These are phyloP conservation scores for Notolabrus celidotus DNA, from an alignment of 2,797 vertebrate genomes.

Conservation along the genomic window DNA sequence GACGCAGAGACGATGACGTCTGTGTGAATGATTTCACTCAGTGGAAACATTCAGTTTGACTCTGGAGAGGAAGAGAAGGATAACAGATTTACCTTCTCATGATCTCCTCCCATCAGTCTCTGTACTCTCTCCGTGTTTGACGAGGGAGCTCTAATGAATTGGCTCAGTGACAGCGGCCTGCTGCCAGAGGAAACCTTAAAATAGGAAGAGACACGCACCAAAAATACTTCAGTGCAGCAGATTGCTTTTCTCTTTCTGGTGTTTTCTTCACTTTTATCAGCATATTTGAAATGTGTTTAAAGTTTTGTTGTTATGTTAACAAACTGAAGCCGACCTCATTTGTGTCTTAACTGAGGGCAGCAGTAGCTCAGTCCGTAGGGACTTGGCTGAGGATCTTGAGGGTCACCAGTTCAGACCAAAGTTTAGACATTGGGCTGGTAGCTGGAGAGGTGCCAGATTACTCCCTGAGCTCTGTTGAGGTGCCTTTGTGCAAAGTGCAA, in stretches of 20 bases:
- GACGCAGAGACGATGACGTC: constrained; percentile 12
- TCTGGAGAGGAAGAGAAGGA: constrained; percentile 4
- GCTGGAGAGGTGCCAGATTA: too few species aligned
- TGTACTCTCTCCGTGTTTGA: constrained; percentile 9
- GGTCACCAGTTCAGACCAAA: too few species aligned
- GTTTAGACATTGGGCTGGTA: too few species aligned
- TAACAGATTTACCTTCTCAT: neutral
- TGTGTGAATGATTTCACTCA: constrained; percentile 13
- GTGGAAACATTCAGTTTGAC: neutral
- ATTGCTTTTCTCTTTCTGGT: neutral
- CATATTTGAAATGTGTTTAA: too few species aligned
- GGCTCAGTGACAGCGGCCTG: constrained; percentile 8
- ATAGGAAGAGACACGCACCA: constrained; percentile 4
- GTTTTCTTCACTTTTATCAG: neutral
- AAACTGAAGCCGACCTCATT: too few species aligned
- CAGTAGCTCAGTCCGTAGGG: too few species aligned
- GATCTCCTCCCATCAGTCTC: constrained; percentile 7
- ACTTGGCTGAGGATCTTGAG: too few species aligned
- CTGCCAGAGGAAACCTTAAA: constrained; percentile 15
- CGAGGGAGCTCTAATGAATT: constrained; percentile 22
- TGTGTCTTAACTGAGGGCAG: too few species aligned
- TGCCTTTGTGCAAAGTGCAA: too few species aligned
- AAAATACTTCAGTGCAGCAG: constrained; percentile 1
- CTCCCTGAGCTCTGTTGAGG: too few species aligned
- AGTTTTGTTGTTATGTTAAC: too few species aligned